These are phyloP conservation scores for Brachylomia viminalis DNA, from an alignment of 2,888 invertebrate genomes.

Conservation along the genomic window DNA sequence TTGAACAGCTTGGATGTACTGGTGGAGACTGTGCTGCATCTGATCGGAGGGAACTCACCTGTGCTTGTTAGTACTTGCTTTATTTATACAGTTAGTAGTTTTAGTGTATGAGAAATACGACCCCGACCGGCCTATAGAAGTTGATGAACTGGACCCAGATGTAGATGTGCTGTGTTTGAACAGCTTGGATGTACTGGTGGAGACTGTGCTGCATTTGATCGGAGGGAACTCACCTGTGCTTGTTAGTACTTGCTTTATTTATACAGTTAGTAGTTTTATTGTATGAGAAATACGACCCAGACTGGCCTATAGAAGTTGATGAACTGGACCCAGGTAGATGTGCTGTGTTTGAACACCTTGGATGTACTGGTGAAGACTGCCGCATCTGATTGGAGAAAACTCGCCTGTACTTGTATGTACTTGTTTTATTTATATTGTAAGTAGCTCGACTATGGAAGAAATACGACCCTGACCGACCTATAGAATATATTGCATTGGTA, in stretches of 20 bases:
- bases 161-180: slow-evolving; percentile 96
- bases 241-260: slow-evolving; percentile 76
- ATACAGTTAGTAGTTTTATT: slow-evolving; percentile 84
- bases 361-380: slow-evolving; percentile 96
- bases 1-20: slow-evolving; percentile 95
- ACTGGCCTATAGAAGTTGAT: slow-evolving; percentile 83
- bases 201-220: slow-evolving; percentile 95
- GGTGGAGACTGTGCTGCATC: slow-evolving; percentile 95
- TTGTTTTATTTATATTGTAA: too few relatives aligned
- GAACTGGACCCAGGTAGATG: slow-evolving; percentile 93
- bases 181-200: slow-evolving; percentile 95
- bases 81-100: slow-evolving; percentile 79
- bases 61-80: slow-evolving; percentile 88
- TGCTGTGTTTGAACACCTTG: slow-evolving; percentile 94
- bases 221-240: slow-evolving; percentile 94
- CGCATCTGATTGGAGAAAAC: slow-evolving; percentile 95
- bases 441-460: too few relatives aligned
- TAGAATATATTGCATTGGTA: too few relatives aligned
- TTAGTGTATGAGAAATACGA: slow-evolving; percentile 89
- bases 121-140: slow-evolving; percentile 84
- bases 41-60: slow-evolving; percentile 94
- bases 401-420: slow-evolving; percentile 91
- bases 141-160: slow-evolving; percentile 91
- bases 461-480: too few relatives aligned
- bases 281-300: slow-evolving; percentile 89